Base-by-base conservation (phyloP, 2,888 invertebrate species). In the Poecilus cupreus region DNA sequence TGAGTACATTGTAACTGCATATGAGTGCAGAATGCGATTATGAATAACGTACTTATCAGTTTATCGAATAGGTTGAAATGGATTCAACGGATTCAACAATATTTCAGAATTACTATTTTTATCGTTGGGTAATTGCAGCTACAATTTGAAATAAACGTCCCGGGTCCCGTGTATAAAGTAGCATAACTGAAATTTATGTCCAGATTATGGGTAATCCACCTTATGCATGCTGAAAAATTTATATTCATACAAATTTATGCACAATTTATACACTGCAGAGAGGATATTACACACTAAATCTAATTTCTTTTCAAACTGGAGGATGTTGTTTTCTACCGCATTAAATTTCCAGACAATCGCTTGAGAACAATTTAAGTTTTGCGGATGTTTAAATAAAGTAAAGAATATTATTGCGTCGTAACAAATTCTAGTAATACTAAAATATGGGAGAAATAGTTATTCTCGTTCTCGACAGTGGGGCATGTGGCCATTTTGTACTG, bases 171-270 rank as follows among this genome's bases (percentile, higher is more conserved):
- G n/a, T 11, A 60, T 60, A 60, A 60, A 60, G 26, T 26, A 13
- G 26, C n/a, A 60, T 60, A 60, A 60, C 26, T 60, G n/a, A 60
- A 60, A 60, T 60, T 60, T 60, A 60, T 60, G 60, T 8, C 60
- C 60, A 24, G 60, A 60, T 60, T 60, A 60, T 4, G 60, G 26
- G 24, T 60, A 60, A 60, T 60, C 60, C 60, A 60, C 60, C 60
- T 60, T 60, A 60, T 60, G 60, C 13, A 60, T 13, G 60, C 26
- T 60, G 60, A 26, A 24, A 60, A 60, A 60, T 60, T 60, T 60
- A 60, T 60, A 26, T 24, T 60, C 60, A 60, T 60, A 60, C 26
- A 60, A 60, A 60, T 60, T 60, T 60, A 60, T 60, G 60, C 24
- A 60, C 60, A 24, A 60, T 60, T 60, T 26, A 60, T 60, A 26